Base-by-base conservation (phyloP, 2,888 invertebrate genomes). In the Phyto melanocephala region DNA sequence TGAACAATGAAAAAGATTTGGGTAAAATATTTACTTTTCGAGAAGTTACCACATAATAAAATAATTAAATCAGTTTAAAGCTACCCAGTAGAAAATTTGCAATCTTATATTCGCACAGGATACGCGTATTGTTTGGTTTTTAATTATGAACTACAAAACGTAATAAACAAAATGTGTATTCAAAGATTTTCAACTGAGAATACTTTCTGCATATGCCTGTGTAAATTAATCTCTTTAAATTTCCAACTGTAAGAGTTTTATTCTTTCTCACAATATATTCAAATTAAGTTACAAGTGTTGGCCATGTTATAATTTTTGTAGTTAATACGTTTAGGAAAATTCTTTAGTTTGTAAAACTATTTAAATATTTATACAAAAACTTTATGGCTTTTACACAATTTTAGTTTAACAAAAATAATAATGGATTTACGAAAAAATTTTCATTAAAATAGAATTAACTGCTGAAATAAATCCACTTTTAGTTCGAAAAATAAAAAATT, bases 361-460 rank as follows among this genome's bases (percentile, higher is more conserved):
- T 75, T 67, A 67, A 76, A 70, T 70, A 63, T 77, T 77, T 77
- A 76, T 63, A 10, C 17, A 54, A 45, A 70, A 70, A 77, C 62
- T 63, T 63, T 28, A 40, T 37, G 28, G 58, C 62, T 70, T 54
- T 63, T 11, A 17, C n/a, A 37, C n/a, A 75, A 47, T 37, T 37
- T 60, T 33, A 7, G 20, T 50, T 60, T 17, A 60, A 17, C 60
- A 24, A 50, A 33, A 33, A 17, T 40, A 56, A 56, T 28, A 33
- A 13, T 47, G 24, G 20, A 40, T 52, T 52, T 42, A 50, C 8
- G 15, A 60, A 68, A 40, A 52, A 54, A 54, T 45, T 52, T 62
- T 45, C 8, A 24, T 54, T 54, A 35, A 33, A 58, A 58, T 20
- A 22, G 37, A 63, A 56, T n/a, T n/a, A n/a, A n/a, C n/a, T n/a